Evolutionary conservation across 2,113 vertebrate genomes (phyloP).

Genomic region (Gasterosteus aculeatus): DNA sequence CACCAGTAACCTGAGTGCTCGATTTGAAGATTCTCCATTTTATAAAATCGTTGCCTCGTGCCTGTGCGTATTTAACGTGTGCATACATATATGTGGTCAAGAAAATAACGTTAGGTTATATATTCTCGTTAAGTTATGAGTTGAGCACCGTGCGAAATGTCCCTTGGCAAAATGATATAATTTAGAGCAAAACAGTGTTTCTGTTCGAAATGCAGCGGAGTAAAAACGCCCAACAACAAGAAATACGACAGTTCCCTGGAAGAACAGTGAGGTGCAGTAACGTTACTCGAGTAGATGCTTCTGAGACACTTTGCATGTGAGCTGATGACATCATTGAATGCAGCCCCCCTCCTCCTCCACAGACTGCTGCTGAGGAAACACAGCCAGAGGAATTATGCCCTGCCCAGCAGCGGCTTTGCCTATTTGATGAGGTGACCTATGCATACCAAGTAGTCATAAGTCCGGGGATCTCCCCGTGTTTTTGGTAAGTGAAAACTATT

Average conservation of each 20-base stretch:
- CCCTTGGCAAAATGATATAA: background rate
- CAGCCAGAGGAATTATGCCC: conserved; percentile 54
- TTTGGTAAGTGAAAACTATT: conserved; percentile 75
- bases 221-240: background rate
- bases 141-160: background rate
- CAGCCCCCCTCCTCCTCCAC: conserved; percentile 35
- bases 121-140: background rate
- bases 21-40: background rate
- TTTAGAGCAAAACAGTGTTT: background rate
- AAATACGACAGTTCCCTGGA: background rate
- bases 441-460: conserved; percentile 65
- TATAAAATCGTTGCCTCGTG: background rate
- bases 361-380: conserved; percentile 56
- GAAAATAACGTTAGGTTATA: background rate
- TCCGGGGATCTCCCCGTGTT: conserved; percentile 75
- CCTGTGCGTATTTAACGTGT: background rate
- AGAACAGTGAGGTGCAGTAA: background rate
- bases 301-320: conserved; percentile 29
- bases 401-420: conserved; percentile 57
- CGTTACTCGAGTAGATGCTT: background rate
- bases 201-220: background rate
- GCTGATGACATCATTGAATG: conserved; percentile 73
- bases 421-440: conserved; percentile 73
- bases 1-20: background rate
- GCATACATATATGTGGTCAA: background rate